phyloP scores from a whole-genome alignment of 1,140 invertebrate genomes.

The Halictus rubicundus region DNA sequence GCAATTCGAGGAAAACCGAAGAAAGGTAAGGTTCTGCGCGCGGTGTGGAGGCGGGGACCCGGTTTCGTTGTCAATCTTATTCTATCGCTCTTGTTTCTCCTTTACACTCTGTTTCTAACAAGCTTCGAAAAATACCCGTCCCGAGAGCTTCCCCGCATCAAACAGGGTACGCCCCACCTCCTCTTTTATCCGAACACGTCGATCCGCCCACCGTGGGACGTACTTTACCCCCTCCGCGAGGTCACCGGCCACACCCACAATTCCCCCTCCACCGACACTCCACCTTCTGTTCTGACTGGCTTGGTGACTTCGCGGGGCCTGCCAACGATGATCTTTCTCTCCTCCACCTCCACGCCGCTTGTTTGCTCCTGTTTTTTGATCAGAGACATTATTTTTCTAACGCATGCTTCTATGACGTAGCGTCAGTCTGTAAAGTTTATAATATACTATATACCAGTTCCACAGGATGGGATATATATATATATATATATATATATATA shows the following conservation, averaged over 20 bases:
- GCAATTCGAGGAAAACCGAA: slow-evolving; percentile 29
- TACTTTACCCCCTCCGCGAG: neutral
- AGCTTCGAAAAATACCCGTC: slow-evolving; percentile 17
- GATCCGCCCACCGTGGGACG: neutral
- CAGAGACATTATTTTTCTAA: slow-evolving; percentile 74
- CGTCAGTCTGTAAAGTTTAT: slow-evolving; percentile 46
- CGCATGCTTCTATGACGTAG: slow-evolving; percentile 69
- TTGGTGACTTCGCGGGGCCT: slow-evolving; percentile 3
- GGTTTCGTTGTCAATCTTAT: slow-evolving; percentile 38
- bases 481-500: slow-evolving; percentile 5
- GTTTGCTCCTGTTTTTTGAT: slow-evolving; percentile 62
- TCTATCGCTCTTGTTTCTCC: neutral
- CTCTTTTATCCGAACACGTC: neutral
- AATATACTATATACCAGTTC: slow-evolving; percentile 34
- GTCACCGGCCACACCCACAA: neutral
- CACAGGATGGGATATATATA: slow-evolving; percentile 7
- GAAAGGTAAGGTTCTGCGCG: slow-evolving; percentile 63
- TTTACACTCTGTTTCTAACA: neutral
- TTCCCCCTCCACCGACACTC: neutral
- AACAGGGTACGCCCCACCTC: neutral
- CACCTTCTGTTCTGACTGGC: neutral
- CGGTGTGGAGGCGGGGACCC: slow-evolving; percentile 76
- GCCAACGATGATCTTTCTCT: slow-evolving; percentile 12
- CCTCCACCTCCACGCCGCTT: slow-evolving; percentile 72
- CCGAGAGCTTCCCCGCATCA: neutral